Conservation (phyloP, 2,888 invertebrate genomes). For the Leucophora obtusa region DNA sequence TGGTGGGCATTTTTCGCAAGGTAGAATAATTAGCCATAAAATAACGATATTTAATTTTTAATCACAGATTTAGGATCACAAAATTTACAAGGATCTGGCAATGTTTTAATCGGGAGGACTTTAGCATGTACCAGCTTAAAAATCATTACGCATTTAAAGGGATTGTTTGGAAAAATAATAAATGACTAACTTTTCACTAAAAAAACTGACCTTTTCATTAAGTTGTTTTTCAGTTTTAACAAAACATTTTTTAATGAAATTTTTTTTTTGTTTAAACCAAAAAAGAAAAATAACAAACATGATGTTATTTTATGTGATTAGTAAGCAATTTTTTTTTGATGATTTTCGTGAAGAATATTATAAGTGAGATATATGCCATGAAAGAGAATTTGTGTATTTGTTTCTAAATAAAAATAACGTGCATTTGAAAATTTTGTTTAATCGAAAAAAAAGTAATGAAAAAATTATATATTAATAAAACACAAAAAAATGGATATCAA, state of each 20-base stretch:
- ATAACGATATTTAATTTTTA: too few species aligned
- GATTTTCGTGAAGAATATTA: slow-evolving; percentile 76
- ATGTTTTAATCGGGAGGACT: too few species aligned
- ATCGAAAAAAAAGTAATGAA: slow-evolving; percentile 6
- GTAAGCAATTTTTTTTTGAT: slow-evolving; percentile 74
- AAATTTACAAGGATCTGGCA: too few species aligned
- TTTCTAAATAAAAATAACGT: slow-evolving; percentile 17
- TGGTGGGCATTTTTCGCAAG: too few species aligned
- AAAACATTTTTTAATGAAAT: background rate
- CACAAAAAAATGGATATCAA: slow-evolving; percentile 8
- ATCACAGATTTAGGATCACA: too few species aligned
- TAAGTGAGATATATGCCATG: slow-evolving; percentile 49
- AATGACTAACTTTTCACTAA: background rate
- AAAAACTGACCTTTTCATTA: background rate
- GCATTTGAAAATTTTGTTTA: slow-evolving; percentile 25
- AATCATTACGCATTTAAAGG: too few species aligned
- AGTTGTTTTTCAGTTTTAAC: background rate
- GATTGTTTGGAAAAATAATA: too few species aligned
- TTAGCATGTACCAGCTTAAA: too few species aligned
- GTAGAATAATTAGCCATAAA: too few species aligned
- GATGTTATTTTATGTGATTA: slow-evolving; percentile 37
- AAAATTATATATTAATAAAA: slow-evolving; percentile 2
- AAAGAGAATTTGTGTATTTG: background rate
- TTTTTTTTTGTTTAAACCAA: background rate
- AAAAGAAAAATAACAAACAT: background rate